Base-by-base conservation (phyloP, 1,140 invertebrate genomes). In the Drosophila serrata region DNA sequence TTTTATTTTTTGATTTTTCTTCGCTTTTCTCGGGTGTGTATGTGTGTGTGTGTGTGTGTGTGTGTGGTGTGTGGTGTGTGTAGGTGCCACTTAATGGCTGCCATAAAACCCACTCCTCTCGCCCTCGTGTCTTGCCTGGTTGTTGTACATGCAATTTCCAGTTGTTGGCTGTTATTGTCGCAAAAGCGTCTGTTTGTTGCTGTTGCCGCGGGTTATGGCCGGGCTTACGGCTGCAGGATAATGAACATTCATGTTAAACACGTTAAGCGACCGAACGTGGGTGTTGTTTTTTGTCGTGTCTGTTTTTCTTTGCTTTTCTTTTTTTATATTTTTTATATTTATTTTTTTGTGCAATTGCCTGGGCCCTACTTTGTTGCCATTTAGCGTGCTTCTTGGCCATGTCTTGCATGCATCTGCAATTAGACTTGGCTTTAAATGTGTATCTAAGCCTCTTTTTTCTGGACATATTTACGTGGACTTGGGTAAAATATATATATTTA, bases 191-290 rank as follows among this genome's bases (percentile, higher is more conserved):
- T 53, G 60, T 53, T 53, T 79, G 63, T 61, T 56, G 72, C 29
- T 76, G 72, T 68, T 76, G 62, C 45, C 59, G 40, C 51, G 56
- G 74, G 35, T 68, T 67, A 59, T 78, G 75, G 75, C 57, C 57
- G 42, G 51, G 63, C 63, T 61, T 75, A 49, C 64, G 63, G 61
- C 40, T 55, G 53, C 75, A 82, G 84, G 84, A 87, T 88, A 87
- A 88, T 88, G 80, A 88, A 88, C 85, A 84, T 90, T 87, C 80
- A 88, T 87, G 84, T 87, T 88, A 82, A 77, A 79, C 82, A 86
- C 80, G 69, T 72, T 72, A 72, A 72, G 53, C 65, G 62, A 77
- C 51, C 61, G 40, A 77, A 74, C 84, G 84, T 87, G 84, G 84
- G 80, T 80, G 84, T 55, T 17, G 24, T n/a, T 33, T 42, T 31